These are phyloP conservation scores for Cotesia typhae DNA, from an alignment of 1,140 invertebrate genomes.

Conservation along the genomic window DNA sequence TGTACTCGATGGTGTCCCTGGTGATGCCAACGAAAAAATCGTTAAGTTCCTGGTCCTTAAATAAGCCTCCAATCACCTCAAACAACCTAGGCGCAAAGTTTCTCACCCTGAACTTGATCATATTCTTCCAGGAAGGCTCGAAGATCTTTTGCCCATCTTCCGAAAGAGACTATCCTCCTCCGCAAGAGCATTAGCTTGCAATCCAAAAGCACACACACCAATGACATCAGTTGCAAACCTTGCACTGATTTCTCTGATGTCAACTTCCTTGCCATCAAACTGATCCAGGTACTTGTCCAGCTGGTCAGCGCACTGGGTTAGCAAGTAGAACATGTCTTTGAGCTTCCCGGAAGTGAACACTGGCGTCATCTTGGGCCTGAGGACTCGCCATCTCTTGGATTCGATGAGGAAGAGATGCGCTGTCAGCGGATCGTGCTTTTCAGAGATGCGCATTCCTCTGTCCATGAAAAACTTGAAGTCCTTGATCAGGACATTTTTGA, in stretches of 20 bases:
- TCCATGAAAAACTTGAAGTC: conserved; percentile 64
- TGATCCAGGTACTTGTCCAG: conserved; percentile 57
- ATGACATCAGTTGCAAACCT: conserved; percentile 69
- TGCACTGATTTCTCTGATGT: conserved; percentile 63
- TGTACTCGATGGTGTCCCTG: conserved; percentile 17
- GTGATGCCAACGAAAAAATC: conserved; percentile 20
- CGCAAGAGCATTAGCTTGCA: conserved; percentile 65
- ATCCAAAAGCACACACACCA: conserved; percentile 68
- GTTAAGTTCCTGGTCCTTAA: neutral
- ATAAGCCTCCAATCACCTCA: conserved; percentile 6
- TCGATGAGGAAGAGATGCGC: conserved; percentile 55
- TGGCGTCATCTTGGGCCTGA: conserved; percentile 48
- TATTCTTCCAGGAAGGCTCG: neutral
- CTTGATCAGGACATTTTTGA: conserved; percentile 64
- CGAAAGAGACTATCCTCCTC: conserved; percentile 64
- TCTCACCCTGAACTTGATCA: neutral
- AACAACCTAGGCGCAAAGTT: conserved; percentile 7
- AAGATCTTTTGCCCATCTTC: conserved; percentile 53
- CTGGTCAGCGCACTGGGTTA: conserved; percentile 58
- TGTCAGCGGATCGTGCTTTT: conserved; percentile 54
- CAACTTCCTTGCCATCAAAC: conserved; percentile 56
- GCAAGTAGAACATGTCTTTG: conserved; percentile 63
- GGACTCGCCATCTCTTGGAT: conserved; percentile 27
- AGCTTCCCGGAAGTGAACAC: conserved; percentile 66
- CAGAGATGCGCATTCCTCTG: conserved; percentile 49